Conservation (phyloP, 2,113 vertebrate species). For the Toxotes jaculatrix region DNA sequence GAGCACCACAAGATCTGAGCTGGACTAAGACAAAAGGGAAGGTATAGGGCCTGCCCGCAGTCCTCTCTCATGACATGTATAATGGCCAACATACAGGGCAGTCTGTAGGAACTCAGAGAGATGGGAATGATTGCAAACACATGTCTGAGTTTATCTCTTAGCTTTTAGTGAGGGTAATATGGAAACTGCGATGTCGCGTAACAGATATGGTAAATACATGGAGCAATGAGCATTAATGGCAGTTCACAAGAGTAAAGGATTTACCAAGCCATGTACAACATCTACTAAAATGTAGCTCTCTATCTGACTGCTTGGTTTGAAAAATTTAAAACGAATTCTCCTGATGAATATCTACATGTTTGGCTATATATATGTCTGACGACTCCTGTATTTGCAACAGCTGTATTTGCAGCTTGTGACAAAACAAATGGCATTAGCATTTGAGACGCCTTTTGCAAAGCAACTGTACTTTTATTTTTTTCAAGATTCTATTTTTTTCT, state of each 20-base stretch:
- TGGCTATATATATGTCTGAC: neutral
- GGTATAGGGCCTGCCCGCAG: constrained; percentile 36
- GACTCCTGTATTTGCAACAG: neutral
- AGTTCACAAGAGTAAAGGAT: constrained; percentile 13
- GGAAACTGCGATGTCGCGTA: constrained; percentile 64
- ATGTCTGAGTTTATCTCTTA: constrained; percentile 71
- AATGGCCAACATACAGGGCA: constrained; percentile 56
- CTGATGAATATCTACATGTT: neutral
- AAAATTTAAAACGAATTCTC: neutral
- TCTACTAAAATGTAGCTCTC: constrained; percentile 4
- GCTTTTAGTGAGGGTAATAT: constrained; percentile 70
- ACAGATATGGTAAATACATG: constrained; percentile 61
- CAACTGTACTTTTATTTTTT: too few relatives aligned
- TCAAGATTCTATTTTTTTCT: too few relatives aligned
- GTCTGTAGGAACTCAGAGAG: constrained; percentile 67
- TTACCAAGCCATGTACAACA: constrained; percentile 9
- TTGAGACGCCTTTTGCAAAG: too few relatives aligned
- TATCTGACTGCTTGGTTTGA: neutral
- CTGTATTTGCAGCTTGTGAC: too few relatives aligned
- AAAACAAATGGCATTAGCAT: neutral
- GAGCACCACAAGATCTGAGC: constrained; percentile 18
- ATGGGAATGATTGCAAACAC: constrained; percentile 73
- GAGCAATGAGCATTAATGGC: constrained; percentile 29
- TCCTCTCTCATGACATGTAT: constrained; percentile 47
- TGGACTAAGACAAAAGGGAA: constrained; percentile 22